Conservation (phyloP, 1,140 invertebrate species). For the Sminthurinus signatus region DNA sequence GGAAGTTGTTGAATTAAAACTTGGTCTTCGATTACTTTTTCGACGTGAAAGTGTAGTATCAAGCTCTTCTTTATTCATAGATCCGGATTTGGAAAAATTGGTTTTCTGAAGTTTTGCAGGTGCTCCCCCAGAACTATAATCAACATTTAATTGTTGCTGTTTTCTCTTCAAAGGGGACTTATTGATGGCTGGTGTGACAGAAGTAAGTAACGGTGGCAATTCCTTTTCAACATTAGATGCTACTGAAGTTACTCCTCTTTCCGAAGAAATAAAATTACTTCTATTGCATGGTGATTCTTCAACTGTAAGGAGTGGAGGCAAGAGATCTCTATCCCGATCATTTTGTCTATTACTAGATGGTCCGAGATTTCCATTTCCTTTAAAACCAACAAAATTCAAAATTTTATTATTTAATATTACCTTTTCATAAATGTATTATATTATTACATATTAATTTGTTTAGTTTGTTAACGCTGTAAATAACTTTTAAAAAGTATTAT, state of each 20-base stretch:
- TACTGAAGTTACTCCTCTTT: not conserved
- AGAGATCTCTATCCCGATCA: not conserved
- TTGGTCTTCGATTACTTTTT: not conserved
- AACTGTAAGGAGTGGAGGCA: conserved; percentile 1
- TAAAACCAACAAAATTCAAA: too few species aligned
- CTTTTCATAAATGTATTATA: too few species aligned
- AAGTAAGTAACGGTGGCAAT: not conserved
- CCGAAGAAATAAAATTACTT: not conserved
- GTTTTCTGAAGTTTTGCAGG: conserved; percentile 5
- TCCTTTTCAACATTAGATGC: not conserved
- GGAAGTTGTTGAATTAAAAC: not conserved
- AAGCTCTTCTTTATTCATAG: not conserved
- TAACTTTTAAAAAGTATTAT: too few species aligned
- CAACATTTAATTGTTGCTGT: not conserved
- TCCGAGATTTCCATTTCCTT: not conserved
- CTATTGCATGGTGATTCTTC: conserved; percentile 5
- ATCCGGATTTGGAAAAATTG: too few species aligned
- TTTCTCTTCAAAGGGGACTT: not conserved
- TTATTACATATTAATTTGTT: too few species aligned
- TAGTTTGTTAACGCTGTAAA: too few species aligned
- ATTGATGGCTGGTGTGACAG: not conserved
- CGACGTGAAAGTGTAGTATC: not conserved
- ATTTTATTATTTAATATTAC: too few species aligned
- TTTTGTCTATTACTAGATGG: not conserved
- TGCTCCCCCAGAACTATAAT: not conserved